Conservation (phyloP, 2,797 vertebrate species). For the Epinephelus coioides region DNA sequence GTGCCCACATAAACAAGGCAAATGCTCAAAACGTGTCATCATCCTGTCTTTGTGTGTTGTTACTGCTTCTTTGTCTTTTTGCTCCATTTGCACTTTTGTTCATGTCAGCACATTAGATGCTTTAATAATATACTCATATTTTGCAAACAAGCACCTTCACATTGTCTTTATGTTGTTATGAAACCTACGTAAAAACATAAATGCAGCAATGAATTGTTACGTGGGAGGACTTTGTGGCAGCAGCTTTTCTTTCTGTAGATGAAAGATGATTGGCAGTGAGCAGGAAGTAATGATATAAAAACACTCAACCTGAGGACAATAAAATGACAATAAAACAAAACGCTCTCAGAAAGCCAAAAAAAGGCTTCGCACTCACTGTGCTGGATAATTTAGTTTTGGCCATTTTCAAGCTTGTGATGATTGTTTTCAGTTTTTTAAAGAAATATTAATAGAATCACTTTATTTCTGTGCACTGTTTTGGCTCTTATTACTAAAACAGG, state of each 20-base stretch:
- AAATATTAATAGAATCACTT: background rate
- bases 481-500: background rate
- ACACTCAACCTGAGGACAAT: background rate
- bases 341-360: constrained; percentile 23
- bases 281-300: constrained; percentile 46
- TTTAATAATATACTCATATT: constrained; percentile 28
- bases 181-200: constrained; percentile 5
- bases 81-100: background rate
- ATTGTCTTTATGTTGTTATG: constrained; percentile 26
- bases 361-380: constrained; percentile 25
- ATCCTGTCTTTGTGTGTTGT: constrained; percentile 3
- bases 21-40: background rate
- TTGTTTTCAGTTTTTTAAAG: constrained; percentile 13
- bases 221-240: constrained; percentile 37
- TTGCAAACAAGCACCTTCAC: constrained; percentile 22
- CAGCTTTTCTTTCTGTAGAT: constrained; percentile 24
- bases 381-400: constrained; percentile 7
- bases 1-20: background rate
- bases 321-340: constrained; percentile 44
- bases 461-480: background rate
- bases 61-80: constrained; percentile 8
- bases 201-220: constrained; percentile 7
- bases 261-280: constrained; percentile 49
- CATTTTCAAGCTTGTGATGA: background rate
- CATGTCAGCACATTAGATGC: constrained; percentile 1